These are phyloP conservation scores for Beris chalybata DNA, from an alignment of 2,888 invertebrate species.

Conservation along the genomic window DNA sequence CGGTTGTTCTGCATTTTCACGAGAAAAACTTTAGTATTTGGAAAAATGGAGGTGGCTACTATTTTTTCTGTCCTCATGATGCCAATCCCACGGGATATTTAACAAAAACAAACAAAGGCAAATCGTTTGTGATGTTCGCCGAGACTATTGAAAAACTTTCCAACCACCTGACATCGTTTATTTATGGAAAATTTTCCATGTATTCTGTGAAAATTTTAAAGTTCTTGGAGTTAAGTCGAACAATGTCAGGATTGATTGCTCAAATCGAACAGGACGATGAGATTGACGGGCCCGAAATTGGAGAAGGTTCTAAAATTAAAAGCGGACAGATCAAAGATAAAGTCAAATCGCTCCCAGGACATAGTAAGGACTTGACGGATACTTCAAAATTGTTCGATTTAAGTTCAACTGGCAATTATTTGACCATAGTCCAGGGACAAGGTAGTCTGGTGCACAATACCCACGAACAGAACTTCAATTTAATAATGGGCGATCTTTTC, in stretches of 20 bases:
- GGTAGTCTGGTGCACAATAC: constrained; percentile 52
- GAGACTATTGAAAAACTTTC: constrained; percentile 6
- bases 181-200: constrained; percentile 16
- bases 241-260: constrained; percentile 7
- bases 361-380: neutral
- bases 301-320: neutral
- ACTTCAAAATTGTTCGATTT: neutral
- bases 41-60: constrained; percentile 34
- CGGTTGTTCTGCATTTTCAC: constrained; percentile 36
- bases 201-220: constrained; percentile 21
- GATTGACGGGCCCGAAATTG: neutral
- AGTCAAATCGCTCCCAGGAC: neutral
- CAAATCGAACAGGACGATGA: constrained; percentile 18
- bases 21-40: constrained; percentile 40
- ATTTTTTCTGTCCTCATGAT: constrained; percentile 38
- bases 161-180: constrained; percentile 5
- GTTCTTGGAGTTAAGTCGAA: neutral
- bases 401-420: neutral
- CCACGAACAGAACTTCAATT: constrained; percentile 50
- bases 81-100: constrained; percentile 30
- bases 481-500: constrained; percentile 52
- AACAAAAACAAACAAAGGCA: constrained; percentile 17
- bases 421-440: constrained; percentile 27
- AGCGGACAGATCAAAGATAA: neutral
- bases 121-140: constrained; percentile 25